Evolutionary conservation across 1,140 invertebrate genomes (phyloP), one percentile per base, ranked within the genome.

Genomic region (Anastrepha ludens): DNA sequence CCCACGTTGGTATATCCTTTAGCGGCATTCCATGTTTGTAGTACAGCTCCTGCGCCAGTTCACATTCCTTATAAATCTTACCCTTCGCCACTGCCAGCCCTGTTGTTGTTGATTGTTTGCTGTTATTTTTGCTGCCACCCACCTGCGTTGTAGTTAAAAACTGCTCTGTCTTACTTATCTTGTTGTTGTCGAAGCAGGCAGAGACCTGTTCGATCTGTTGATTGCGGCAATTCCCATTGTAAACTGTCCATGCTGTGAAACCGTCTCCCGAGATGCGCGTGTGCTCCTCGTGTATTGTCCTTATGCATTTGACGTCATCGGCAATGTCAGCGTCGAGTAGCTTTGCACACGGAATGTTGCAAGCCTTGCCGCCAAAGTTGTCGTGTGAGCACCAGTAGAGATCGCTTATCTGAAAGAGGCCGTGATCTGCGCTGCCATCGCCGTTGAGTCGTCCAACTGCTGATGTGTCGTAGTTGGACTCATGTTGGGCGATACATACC

Each of bases 401-500:
- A 90, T 97, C 95, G 90, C 95, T 96, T 85, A 97, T 96, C 93
- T 96, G 96, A 88, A 96, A 92, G 41, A 97, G 90, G 50, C 96
- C 96, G 92, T 97, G 96, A 93, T 97, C 96, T 9, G 94, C 94
- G 90, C 95, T 96, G 3, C 94, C 94, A 91, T 94, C 94, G 1
- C 89, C 90, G 89, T 95, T 95, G 15, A 94, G 91, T 17, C 90
- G 93, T 59, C 94, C 95, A 65, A 95, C 92, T 0, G 96, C 96
- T 2, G 94, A 93, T n/a, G 96, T 97, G 89, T 97, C 95, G 91
- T 95, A 96, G 1, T 94, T 93, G 2, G 96, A 97, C 92, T 97
- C 96, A 94, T 96, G 94, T 88, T 94, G 94, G 3, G 95, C 96
- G 89, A 97, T 96, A 94, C 96, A 97, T 62, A 97, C 95, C 96